phyloP scores from a whole-genome alignment of 2,113 vertebrate genomes.

The Baryphthengus martii region DNA sequence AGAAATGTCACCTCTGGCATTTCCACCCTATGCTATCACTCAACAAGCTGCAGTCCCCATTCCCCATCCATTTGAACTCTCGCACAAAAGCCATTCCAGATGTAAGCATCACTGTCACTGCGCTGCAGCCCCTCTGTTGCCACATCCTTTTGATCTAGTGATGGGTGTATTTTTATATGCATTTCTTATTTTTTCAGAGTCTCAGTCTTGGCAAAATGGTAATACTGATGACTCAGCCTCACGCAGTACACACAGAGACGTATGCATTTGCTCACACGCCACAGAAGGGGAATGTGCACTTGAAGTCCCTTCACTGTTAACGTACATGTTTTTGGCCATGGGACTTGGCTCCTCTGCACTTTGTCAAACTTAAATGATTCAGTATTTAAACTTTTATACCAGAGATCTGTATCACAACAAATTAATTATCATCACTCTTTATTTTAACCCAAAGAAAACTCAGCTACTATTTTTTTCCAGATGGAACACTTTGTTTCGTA shows the following conservation, averaged over 20 bases:
- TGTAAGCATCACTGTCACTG: background rate
- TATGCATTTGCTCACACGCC: background rate
- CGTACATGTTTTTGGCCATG: background rate
- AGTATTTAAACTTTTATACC: background rate
- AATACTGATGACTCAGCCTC: background rate
- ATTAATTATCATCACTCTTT: background rate
- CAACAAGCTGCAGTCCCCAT: background rate
- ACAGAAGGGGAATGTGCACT: slow-evolving; percentile 20
- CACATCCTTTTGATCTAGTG: background rate
- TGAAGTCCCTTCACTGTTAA: background rate
- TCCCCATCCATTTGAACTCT: background rate
- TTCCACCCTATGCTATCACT: background rate
- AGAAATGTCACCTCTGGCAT: background rate
- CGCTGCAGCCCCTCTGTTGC: background rate
- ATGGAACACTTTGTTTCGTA: background rate
- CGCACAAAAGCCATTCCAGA: accelerated
- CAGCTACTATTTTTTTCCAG: background rate
- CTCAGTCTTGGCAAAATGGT: slow-evolving; percentile 12
- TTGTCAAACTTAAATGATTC: background rate
- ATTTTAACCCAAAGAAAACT: background rate
- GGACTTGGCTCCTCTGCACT: background rate
- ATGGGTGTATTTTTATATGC: background rate
- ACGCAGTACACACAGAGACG: background rate
- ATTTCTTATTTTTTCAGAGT: background rate
- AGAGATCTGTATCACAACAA: background rate